Percentiles rank a stretch among this genome's conserved stretches.
These are phyloP conservation scores for Epizoanthus fatuus DNA, from an alignment of 92 coral and sea anemone genomes.

Conservation along the genomic window DNA sequence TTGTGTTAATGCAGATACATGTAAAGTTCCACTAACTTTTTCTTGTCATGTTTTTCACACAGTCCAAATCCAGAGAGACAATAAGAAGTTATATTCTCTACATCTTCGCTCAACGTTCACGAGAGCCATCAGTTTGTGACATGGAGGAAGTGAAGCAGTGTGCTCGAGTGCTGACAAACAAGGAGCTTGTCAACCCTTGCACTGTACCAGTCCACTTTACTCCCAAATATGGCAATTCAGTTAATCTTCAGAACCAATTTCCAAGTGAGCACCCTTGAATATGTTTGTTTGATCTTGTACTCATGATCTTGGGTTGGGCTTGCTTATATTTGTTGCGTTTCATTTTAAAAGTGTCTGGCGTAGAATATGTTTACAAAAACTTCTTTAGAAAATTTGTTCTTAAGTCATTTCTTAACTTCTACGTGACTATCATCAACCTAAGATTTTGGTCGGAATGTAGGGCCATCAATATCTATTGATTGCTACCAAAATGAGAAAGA, in stretches of 20 bases:
- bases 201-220: constrained; percentile 84
- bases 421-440: too few relatives aligned
- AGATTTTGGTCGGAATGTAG: too few relatives aligned
- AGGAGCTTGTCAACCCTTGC: constrained; percentile 78
- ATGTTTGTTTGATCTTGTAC: background rate
- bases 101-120: constrained; percentile 75
- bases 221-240: constrained; percentile 76
- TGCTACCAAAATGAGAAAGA: too few relatives aligned
- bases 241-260: constrained; percentile 70
- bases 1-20: too few relatives aligned
- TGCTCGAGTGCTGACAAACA: constrained; percentile 82
- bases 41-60: background rate
- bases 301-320: background rate
- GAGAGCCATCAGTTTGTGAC: constrained; percentile 79
- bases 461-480: too few relatives aligned
- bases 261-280: constrained; percentile 70
- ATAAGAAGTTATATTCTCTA: constrained; percentile 80
- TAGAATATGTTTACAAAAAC: too few relatives aligned
- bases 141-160: constrained; percentile 83
- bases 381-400: too few relatives aligned
- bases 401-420: too few relatives aligned
- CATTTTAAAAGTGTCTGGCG: background rate
- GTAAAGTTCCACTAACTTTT: background rate
- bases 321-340: background rate
- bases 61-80: constrained; percentile 74